Conservation (phyloP, 35 echinoderm and acorn worm species). For the Chiridota heheva region DNA sequence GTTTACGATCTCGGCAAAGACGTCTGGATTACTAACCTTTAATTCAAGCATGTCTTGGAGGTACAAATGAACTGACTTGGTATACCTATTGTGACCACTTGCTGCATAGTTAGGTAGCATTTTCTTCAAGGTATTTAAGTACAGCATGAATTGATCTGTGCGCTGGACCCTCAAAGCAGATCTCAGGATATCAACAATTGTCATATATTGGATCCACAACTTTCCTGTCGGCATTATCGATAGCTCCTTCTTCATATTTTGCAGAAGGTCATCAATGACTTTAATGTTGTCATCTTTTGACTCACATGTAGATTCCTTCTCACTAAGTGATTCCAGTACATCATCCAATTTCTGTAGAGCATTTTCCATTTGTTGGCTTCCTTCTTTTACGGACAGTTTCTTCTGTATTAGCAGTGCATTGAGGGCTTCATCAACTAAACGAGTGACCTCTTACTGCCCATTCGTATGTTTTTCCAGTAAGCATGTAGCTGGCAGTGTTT, state of each 20-base stretch:
- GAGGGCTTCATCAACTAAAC: slow-evolving; percentile 10
- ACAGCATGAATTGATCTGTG: neutral
- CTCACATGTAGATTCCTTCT: no score
- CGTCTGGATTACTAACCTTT: neutral
- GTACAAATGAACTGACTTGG: slow-evolving; percentile 4
- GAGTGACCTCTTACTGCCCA: slow-evolving; percentile 16
- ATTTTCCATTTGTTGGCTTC: neutral
- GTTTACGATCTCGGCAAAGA: neutral
- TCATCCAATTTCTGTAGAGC: slow-evolving; percentile 2
- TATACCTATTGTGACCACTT: slow-evolving; percentile 1
- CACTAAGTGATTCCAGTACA: neutral
- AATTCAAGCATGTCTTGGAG: slow-evolving; percentile 3
- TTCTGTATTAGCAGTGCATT: neutral
- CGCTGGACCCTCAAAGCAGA: neutral
- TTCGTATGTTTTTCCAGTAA: neutral
- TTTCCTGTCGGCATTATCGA: slow-evolving; percentile 7
- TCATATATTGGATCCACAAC: slow-evolving; percentile 27
- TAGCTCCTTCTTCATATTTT: no score
- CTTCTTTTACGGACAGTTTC: neutral
- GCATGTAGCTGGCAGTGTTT: neutral
- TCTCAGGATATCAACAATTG: neutral
- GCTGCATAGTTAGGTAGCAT: slow-evolving; percentile 22
- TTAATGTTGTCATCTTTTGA: no score
- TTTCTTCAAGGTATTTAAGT: neutral
- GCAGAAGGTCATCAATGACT: no score